Base-by-base conservation (phyloP, 2,113 vertebrate species). In the Synodontis membranacea region DNA sequence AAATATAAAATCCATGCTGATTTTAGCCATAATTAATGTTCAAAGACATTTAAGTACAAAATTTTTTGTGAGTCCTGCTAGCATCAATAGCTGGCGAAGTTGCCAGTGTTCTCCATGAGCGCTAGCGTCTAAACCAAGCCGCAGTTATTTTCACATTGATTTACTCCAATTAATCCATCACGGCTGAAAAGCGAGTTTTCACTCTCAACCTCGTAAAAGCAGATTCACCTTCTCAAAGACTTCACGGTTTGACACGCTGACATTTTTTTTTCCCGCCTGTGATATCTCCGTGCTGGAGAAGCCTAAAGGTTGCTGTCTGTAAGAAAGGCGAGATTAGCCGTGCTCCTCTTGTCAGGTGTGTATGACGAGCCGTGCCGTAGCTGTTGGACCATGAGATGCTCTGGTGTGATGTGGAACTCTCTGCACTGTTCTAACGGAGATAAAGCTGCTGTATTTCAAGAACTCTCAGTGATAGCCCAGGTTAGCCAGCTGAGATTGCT, bases 241-340 rank as follows among this genome's bases (percentile, higher is more conserved):
- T 81, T 78, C 76, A 70, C 46, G 84, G 74, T 86, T 85, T 86
- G 90, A 90, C 90, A 90, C 83, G 21, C 76, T 88, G 88, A 87
- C 90, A 87, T 91, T 90, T 89, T 91, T 90, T 89, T 70, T 86
- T 66, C 42, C 62, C 19, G 52, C 21, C 58, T 74, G 83, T 52
- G 81, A 87, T 83, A 81, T 84, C 80, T 85, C 84, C 72, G 52
- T 39, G 58, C 70, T 39, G 52, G n/a, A 42, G 39, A 37, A 72
- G 75, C 76, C 83, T 82, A 85, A 89, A 90, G 86, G 88, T 90
- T 84, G 79, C 46, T 37, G 68, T 84, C 84, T 75, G 66, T 86
- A 86, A 86, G 84, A 86, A 88, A 84, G 68, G 78, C 82, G 64
- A 88, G 84, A 89, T 89, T 84, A 84, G 82, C 70, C 60, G 34